Conservation (phyloP, 2,113 vertebrate species). For the Rhinichthys klamathensis region DNA sequence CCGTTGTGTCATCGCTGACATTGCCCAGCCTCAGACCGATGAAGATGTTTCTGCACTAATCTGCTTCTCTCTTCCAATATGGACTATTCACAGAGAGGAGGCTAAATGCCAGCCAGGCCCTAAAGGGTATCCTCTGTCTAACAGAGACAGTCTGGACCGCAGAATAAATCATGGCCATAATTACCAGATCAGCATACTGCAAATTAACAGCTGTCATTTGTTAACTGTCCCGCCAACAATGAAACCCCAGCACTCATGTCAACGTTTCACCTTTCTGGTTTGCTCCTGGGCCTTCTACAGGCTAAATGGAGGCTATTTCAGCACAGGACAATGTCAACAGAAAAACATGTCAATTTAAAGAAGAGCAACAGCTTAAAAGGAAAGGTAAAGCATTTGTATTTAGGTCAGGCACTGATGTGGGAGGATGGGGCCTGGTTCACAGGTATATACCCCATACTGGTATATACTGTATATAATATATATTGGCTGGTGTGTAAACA, state of each 20-base stretch:
- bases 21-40: background rate
- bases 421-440: too few species aligned
- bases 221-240: constrained; percentile 30
- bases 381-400: too few species aligned
- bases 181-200: constrained; percentile 47
- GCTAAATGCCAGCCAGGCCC: constrained; percentile 30
- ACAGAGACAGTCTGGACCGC: constrained; percentile 24
- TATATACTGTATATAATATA: too few species aligned
- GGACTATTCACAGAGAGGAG: constrained; percentile 31
- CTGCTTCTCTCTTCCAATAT: constrained; percentile 2
- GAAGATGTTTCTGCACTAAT: constrained; percentile 29
- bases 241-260: constrained; percentile 21
- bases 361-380: background rate
- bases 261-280: constrained; percentile 13
- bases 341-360: background rate
- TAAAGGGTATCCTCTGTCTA: constrained; percentile 35
- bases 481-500: too few species aligned
- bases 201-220: constrained; percentile 48
- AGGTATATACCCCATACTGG: too few species aligned
- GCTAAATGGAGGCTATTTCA: background rate
- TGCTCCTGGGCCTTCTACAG: background rate
- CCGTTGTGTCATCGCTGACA: background rate
- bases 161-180: constrained; percentile 40
- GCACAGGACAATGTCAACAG: background rate
- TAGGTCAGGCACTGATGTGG: too few species aligned